Conservation (phyloP, 2,797 vertebrate species). For the Phrynocephalus forsythii region DNA sequence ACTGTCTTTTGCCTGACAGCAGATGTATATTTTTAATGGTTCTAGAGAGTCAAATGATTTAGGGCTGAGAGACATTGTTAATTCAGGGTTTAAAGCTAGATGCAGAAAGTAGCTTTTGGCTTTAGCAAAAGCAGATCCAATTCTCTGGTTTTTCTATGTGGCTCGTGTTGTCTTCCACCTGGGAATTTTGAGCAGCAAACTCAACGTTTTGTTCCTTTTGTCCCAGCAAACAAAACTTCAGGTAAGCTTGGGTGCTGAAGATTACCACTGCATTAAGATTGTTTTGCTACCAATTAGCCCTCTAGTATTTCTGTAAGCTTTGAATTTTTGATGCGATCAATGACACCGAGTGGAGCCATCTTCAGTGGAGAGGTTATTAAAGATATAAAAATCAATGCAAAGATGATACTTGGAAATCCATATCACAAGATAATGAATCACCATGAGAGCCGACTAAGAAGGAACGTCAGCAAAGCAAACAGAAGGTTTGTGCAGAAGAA, state of each 20-base stretch:
- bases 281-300: constrained; percentile 83
- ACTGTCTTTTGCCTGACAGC: constrained; percentile 31
- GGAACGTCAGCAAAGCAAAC: constrained; percentile 82
- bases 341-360: constrained; percentile 84
- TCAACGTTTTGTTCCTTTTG: constrained; percentile 55
- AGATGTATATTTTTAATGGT: constrained; percentile 26
- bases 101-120: constrained; percentile 29
- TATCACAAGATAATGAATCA: constrained; percentile 84
- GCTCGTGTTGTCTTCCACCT: constrained; percentile 56
- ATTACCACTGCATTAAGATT: constrained; percentile 83
- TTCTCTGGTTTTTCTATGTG: constrained; percentile 44
- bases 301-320: constrained; percentile 85
- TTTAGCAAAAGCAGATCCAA: constrained; percentile 43
- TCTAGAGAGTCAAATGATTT: constrained; percentile 28
- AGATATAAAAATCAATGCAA: constrained; percentile 87
- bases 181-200: constrained; percentile 67
- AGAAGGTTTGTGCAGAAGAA: constrained; percentile 79
- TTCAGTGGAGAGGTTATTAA: constrained; percentile 85
- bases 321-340: constrained; percentile 87
- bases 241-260: constrained; percentile 77
- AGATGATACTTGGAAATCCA: constrained; percentile 86
- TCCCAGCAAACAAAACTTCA: constrained; percentile 73
- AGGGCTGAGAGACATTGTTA: constrained; percentile 9
- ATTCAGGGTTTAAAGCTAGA: constrained; percentile 1
- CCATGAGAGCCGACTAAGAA: constrained; percentile 77